Evolutionary conservation across 30 jellyfish, hydroid and myxozoan species (phyloP).

Genomic region (Sanderia malayensis): DNA sequence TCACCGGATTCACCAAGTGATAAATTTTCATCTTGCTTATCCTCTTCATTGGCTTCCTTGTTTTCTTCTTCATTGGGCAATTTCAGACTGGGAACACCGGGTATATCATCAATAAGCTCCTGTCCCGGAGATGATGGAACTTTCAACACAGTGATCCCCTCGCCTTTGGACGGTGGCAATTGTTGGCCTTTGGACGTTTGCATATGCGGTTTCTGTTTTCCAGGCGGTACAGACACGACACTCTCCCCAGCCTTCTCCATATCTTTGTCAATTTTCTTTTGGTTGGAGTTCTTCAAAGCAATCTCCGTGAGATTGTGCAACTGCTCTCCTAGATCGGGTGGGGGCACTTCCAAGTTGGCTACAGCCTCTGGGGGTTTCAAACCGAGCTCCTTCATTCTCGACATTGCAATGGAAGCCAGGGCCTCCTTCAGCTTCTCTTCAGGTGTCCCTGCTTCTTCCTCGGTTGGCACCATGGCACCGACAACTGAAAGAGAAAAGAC

Average conservation of each 20-base stretch:
- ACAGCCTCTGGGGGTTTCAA: constrained; percentile 81
- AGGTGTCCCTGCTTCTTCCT: constrained; percentile 61
- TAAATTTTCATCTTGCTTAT: constrained; percentile 40
- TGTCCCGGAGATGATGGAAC: constrained; percentile 68
- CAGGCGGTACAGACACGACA: constrained; percentile 57
- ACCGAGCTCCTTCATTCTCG: constrained; percentile 81
- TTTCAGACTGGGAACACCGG: constrained; percentile 37
- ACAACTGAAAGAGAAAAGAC: constrained; percentile 56
- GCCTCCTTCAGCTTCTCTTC: constrained; percentile 52
- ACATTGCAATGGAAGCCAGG: constrained; percentile 64
- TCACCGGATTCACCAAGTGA: constrained; percentile 72
- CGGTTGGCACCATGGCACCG: constrained; percentile 51
- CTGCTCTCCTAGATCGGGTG: constrained; percentile 57
- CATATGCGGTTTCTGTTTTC: constrained; percentile 21
- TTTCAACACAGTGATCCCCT: constrained; percentile 22
- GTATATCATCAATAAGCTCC: constrained; percentile 50
- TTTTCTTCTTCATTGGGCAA: constrained; percentile 32
- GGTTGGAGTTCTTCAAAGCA: constrained; percentile 40
- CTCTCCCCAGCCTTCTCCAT: constrained; percentile 27
- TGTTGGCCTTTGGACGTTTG: constrained; percentile 10
- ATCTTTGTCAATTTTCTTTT: constrained; percentile 28
- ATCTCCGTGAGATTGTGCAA: constrained; percentile 56
- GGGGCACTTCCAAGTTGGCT: constrained; percentile 52
- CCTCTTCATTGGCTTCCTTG: constrained; percentile 29
- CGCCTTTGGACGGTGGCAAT: not conserved